A percentile compares a stretch with the other conserved stretches of the same genome.
phyloP scores from a whole-genome alignment of 1,140 invertebrate genomes.

The Zaprionus taronus region DNA sequence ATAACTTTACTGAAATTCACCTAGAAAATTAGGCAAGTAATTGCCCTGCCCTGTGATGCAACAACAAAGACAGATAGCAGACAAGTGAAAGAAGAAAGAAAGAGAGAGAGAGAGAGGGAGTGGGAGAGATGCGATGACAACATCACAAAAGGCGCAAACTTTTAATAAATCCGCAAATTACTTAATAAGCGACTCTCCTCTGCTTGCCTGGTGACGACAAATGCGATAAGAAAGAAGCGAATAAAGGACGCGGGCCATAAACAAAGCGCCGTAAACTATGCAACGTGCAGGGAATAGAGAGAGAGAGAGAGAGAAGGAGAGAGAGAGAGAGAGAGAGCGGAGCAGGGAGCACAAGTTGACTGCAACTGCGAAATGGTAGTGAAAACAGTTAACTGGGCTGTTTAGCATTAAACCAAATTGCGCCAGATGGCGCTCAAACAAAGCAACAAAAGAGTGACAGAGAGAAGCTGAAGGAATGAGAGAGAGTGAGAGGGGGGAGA shows the following conservation, averaged over 20 bases:
- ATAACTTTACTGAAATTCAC: constrained; percentile 38
- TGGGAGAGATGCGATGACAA: constrained; percentile 16
- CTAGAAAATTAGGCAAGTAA: constrained; percentile 73
- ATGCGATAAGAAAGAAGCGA: constrained; percentile 29
- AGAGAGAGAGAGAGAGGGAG: not conserved
- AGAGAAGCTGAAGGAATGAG: not conserved
- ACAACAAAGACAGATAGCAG: constrained; percentile 26
- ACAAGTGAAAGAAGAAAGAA: not conserved
- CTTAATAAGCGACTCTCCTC: constrained; percentile 72
- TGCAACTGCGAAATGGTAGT: constrained; percentile 23
- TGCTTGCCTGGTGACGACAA: constrained; percentile 23
- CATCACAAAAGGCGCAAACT: constrained; percentile 66
- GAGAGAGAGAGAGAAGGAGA: not conserved
- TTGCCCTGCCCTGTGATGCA: constrained; percentile 35
- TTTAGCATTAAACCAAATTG: constrained; percentile 61
- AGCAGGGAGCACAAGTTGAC: not conserved
- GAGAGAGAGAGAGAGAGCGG: not conserved
- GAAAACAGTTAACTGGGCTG: constrained; percentile 29
- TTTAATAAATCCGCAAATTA: constrained; percentile 80
- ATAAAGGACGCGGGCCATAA: constrained; percentile 32
- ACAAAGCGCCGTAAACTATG: constrained; percentile 53
- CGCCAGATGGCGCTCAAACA: constrained; percentile 43
- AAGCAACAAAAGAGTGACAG: constrained; percentile 21
- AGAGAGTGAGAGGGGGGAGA: not conserved
- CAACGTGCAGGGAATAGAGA: not conserved